Evolutionary conservation across 2,888 invertebrate species (phyloP), one percentile per base, ranked within the genome.

Genomic region (Reticulitermes lucifugus): DNA sequence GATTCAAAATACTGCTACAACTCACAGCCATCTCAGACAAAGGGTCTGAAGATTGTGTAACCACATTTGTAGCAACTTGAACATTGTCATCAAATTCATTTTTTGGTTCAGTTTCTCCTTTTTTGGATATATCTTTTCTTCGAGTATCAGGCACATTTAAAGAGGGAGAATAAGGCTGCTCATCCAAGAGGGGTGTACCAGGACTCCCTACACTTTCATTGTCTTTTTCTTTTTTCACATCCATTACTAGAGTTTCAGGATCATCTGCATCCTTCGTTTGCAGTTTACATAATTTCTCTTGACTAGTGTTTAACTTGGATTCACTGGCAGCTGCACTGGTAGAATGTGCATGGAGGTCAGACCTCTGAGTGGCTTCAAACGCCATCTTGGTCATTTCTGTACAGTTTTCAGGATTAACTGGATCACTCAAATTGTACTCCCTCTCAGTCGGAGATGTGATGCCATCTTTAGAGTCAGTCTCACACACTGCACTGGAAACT

Each of bases 161-260:
- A 55, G 77, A 85, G 7, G 86, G 85, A n/a, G 87, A 87, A 65
- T 86, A 86, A 9, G 85, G 86, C 41, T 83, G 86, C 70, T 88
- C 88, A 41, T 88, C 87, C 84, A 86, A 79, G 35, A 88, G 73
- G 22, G 88, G 87, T 51, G 87, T 88, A 35, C 86, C 87, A 22
- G 87, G 87, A 85, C 87, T 87, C 35, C 65, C 85, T 51, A 79
- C 65, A 59, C 81, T 81, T 60, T 60, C 51, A 25, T 84, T 46
- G 18, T 43, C 51, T 7, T 70, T 46, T 73, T 35, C 41, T 41
- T 41, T 18, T 70, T 70, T 70, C 9, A 65, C 25, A 25, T 25
- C 21, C 21, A 9, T 21, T 29, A 25, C 12, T 70, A 29, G 25
- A 29, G n/a, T 25, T 70, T 70, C 70, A 70, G 7, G n/a, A n/a